Evolutionary conservation across 2,113 vertebrate genomes (phyloP), one percentile per base, ranked within the genome.

Genomic region (Spermophilus dauricus): DNA sequence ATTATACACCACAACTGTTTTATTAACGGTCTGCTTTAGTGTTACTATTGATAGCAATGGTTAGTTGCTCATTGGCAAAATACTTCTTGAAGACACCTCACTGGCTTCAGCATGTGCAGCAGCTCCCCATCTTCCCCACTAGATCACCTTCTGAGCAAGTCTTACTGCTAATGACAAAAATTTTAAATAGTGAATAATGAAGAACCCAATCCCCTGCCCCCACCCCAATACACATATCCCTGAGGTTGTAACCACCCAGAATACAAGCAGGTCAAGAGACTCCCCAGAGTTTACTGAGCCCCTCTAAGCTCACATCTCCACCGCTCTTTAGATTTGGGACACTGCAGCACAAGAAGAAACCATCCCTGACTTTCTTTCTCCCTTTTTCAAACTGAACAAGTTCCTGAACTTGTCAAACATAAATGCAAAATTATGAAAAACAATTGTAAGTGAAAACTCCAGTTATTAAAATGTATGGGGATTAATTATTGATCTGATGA

Each of bases 401-500:
- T 98, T 98, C 97, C 91, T 97, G 95, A 98, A 98, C 97, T 98
- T 98, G 98, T 98, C 98, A 98, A 98, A 99, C 98, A 98, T 97
- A 98, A 98, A 98, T 98, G 98, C 97, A 98, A 98, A 98, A 98
- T 98, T 98, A 98, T 98, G 96, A 98, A 98, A 98, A 99, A 98
- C 94, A 98, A 98, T 98, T 96, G 56, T 94, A 98, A 97, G 92
- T 91, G 98, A 98, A 98, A 98, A 98, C 81, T 97, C 91, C 45
- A 95, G 96, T 98, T 98, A 98, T 98, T 98, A 98, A 99, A 98
- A 98, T 99, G 98, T 98, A 98, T 98, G 97, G 98, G 82, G 96
- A 98, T 98, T 98, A 99, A 99, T 99, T 99, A 99, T 99, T 98
- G 98, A 99, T 99, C 98, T 98, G 98, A 98, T 98, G 96, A 97